Conservation (phyloP, 2,888 invertebrate genomes). For the Autographa pulchrina region DNA sequence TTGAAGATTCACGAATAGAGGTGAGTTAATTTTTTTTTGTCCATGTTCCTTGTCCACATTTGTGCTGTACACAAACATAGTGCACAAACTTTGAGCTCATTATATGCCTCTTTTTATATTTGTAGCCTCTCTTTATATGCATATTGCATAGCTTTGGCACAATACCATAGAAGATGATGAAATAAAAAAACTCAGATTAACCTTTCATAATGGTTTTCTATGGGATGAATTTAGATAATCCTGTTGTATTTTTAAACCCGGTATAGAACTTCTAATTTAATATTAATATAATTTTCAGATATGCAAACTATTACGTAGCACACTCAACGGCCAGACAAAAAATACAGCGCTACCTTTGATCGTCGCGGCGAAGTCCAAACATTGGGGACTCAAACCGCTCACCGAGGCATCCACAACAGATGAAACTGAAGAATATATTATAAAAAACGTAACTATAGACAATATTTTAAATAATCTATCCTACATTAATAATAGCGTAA, state of each 20-base stretch:
- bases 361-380: constrained; percentile 78
- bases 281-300: constrained; percentile 71
- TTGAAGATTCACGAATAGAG: constrained; percentile 79
- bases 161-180: no score
- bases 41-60: no score
- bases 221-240: no score
- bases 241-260: no score
- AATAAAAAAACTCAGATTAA: no score
- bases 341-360: constrained; percentile 83
- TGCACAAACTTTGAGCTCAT: no score
- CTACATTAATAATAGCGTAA: constrained; percentile 65
- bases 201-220: no score
- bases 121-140: no score
- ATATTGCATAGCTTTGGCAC: no score
- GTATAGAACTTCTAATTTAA: no score
- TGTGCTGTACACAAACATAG: no score
- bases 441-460: constrained; percentile 62
- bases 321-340: constrained; percentile 70
- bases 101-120: no score
- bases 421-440: constrained; percentile 35
- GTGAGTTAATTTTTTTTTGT: constrained; percentile 62
- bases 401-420: constrained; percentile 41
- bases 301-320: constrained; percentile 76
- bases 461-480: constrained; percentile 72
- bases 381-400: constrained; percentile 87